Evolutionary conservation across 2,797 vertebrate genomes (phyloP), one percentile per base, ranked within the genome.

Genomic region (Malurus splendens): DNA sequence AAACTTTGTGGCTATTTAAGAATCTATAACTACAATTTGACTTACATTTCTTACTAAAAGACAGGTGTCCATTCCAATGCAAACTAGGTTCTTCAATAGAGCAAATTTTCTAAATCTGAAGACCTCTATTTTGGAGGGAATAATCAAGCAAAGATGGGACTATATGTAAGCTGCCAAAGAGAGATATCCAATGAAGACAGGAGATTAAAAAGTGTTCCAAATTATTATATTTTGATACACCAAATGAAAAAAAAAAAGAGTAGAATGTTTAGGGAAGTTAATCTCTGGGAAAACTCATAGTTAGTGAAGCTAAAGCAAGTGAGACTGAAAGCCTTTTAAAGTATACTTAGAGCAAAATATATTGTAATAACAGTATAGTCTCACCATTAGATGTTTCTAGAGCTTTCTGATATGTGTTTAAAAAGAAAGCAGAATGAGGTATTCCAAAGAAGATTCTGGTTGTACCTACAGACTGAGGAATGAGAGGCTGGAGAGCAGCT

Each of bases 401-500:
- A n/a, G 23, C 32, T 80, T 77, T 77, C 33, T 48, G 12, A 25
- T 39, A 50, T 2, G 2, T 39, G 8, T 23, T 73, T 68, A 12
- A 65, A 86, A 79, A 79, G 12, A 25, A 86, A 64, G 17, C 22
- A 79, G 51, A 54, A 51, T 28, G 12, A 72, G 17, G 23, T 38
- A 72, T 56, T 78, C 20, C 54, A 48, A 72, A 50, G 39, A 61
- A 57, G 39, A 61, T 57, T 11, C 14, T 50, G 70, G 15, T 9
- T 42, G n/a, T 42, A 27, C 1, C 0, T 36, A 14, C 15, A 42
- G n/a, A 14, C 15, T 9, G 10, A 8, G 1, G 27, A 77, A 56
- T 50, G 44, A 23, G 51, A n/a, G 7, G 10, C 10, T 62, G 50
- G 8, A 42, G 20, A 32, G 30, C 18, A 50, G 28, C 5, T 6